Conservation (phyloP, 2,797 vertebrate species). For the Myotis pilosus region DNA sequence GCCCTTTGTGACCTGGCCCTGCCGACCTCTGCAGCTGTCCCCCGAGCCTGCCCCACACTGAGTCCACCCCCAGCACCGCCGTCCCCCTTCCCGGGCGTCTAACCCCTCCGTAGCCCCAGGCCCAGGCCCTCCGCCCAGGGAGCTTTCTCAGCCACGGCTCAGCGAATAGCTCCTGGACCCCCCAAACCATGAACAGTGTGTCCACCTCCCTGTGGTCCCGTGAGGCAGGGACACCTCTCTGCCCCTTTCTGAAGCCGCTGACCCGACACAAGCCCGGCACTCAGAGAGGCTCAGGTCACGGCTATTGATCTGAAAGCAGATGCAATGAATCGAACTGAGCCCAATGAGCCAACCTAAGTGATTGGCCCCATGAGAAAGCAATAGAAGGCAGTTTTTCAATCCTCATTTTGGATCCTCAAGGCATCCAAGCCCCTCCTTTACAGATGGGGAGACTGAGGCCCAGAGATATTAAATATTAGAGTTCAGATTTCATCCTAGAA, state of each 20-base stretch:
- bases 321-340: not conserved
- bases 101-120: not conserved
- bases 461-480: not conserved
- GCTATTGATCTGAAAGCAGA: not conserved
- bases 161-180: not conserved
- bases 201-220: not conserved
- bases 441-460: not conserved
- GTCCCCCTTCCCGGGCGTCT: not conserved
- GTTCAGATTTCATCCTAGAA: not conserved
- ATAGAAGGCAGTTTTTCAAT: not conserved
- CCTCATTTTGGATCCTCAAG: not conserved
- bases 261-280: not conserved
- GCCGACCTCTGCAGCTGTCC: not conserved
- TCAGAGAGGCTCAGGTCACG: not conserved
- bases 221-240: not conserved
- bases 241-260: not conserved
- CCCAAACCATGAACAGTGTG: not conserved
- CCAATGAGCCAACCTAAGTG: not conserved
- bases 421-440: not conserved
- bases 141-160: not conserved
- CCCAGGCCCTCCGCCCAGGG: not conserved
- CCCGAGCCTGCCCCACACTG: fast-evolving
- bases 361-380: not conserved
- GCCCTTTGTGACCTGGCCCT: not conserved
- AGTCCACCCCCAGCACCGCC: too few relatives aligned